These are phyloP conservation scores for Xanthorhoe spadicearia DNA, from an alignment of 2,888 invertebrate genomes.

Conservation along the genomic window DNA sequence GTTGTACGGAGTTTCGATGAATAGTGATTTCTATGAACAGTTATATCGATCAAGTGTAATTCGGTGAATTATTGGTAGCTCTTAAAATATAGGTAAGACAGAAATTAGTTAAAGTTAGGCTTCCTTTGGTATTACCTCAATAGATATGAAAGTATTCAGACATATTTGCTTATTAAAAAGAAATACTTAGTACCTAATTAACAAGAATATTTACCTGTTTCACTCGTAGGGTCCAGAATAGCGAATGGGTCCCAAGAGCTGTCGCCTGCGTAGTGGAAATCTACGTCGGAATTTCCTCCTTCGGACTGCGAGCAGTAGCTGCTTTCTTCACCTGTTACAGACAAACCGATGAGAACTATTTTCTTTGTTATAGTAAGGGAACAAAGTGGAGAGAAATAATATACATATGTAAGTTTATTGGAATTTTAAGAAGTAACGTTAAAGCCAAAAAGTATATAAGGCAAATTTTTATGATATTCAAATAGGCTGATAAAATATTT, in stretches of 20 bases:
- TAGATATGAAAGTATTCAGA: background rate
- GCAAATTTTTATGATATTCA: too few species aligned
- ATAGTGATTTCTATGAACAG: too few species aligned
- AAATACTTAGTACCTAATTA: background rate
- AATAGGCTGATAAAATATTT: too few species aligned
- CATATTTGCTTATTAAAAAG: background rate
- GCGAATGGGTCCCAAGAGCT: conserved; percentile 89
- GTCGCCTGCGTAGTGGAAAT: conserved; percentile 81
- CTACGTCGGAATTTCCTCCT: conserved; percentile 84
- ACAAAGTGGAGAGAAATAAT: background rate
- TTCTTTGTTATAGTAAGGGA: background rate
- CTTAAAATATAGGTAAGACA: too few species aligned
- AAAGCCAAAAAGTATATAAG: too few species aligned
- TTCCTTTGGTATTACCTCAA: background rate
- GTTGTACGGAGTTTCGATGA: too few species aligned
- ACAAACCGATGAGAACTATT: conserved; percentile 8
- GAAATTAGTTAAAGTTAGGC: too few species aligned
- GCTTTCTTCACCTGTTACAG: conserved; percentile 87
- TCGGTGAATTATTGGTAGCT: too few species aligned
- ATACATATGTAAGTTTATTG: too few species aligned
- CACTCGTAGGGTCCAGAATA: conserved; percentile 90
- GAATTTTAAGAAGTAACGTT: background rate
- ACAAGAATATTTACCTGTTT: conserved; percentile 85
- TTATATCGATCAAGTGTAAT: too few species aligned
- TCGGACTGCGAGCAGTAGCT: conserved; percentile 92